phyloP scores from a whole-genome alignment of 2,888 invertebrate genomes.

The Syrista parreyssii region DNA sequence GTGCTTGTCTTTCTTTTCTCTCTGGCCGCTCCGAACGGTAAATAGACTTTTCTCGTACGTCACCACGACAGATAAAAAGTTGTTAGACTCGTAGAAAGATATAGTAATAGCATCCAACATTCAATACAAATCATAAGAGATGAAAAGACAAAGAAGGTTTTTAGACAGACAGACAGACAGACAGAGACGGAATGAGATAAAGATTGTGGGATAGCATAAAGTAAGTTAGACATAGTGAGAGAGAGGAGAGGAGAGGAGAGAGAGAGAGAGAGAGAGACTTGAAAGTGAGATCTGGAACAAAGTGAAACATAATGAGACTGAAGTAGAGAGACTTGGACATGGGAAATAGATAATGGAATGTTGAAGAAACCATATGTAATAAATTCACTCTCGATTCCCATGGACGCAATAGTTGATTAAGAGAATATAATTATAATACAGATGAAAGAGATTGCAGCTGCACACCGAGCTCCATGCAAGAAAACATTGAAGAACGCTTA shows the following conservation, averaged over 20 bases:
- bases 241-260: slow-evolving; percentile 4
- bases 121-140: slow-evolving; percentile 53
- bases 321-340: slow-evolving; percentile 11
- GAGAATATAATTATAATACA: slow-evolving; percentile 25
- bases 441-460: slow-evolving; percentile 60
- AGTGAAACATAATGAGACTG: background rate
- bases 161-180: background rate
- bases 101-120: slow-evolving; percentile 58
- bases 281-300: background rate
- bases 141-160: background rate
- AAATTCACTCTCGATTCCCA: slow-evolving; percentile 15
- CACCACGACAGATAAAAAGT: slow-evolving; percentile 49
- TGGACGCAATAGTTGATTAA: background rate
- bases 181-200: background rate
- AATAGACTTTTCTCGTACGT: slow-evolving; percentile 53
- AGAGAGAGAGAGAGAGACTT: background rate
- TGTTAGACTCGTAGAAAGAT: slow-evolving; percentile 21
- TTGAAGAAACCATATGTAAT: slow-evolving; percentile 24
- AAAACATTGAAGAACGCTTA: slow-evolving; percentile 63
- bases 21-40: background rate
- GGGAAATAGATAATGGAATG: background rate
- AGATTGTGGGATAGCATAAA: background rate
- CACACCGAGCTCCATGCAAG: slow-evolving; percentile 66
- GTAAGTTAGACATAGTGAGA: background rate
- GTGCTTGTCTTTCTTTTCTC: background rate